Base-by-base conservation (phyloP, 2,888 invertebrate genomes). In the Ophion costatus region DNA sequence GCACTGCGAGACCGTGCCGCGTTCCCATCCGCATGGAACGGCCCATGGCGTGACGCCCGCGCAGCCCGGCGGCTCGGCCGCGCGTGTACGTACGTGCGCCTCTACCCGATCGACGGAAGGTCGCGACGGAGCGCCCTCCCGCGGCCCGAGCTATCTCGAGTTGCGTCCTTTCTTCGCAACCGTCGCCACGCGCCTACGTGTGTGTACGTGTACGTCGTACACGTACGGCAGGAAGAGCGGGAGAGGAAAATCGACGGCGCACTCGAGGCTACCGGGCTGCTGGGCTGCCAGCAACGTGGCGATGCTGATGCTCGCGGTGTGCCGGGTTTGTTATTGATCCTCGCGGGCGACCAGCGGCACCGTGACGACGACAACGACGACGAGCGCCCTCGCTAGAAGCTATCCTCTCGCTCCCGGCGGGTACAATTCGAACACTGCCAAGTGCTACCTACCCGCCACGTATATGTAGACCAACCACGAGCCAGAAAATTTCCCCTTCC, bases 271-370 rank as follows among this genome's bases (percentile, higher is more conserved):
- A 64, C 66, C 51, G 71, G 77, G 79, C 69, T 77, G 77, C 77
- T 69, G 57, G 73, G 51, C 61, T 61, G 64, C 64, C 75, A 59
- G 63, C 33, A 56, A 38, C 79, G 69, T 74, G 61, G 79, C 67
- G 61, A 67, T 69, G 77, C 45, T 33, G 61, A 11, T 76, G 61
- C 45, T 38, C 59, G 64, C 59, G 76, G 33, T 64, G 82, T 64
- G 14, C 59, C n/a, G 87, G 90, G 90, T 89, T 90, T 89, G 91
- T 91, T 91, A 91, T 91, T 91, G 91, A 91, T 91, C 91, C 87
- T 88, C 84, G 87, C 22, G 79, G 80, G 77, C 77, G 24, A 75
- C 67, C 61, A 38, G 14, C 73, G 64, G 66, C 69, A 82, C 77
- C 84, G 59, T 59, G 67, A 45, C 82, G 82, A 76, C 82, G 45